phyloP scores from a whole-genome alignment of 2,888 invertebrate genomes.

The Augiades crinisus region DNA sequence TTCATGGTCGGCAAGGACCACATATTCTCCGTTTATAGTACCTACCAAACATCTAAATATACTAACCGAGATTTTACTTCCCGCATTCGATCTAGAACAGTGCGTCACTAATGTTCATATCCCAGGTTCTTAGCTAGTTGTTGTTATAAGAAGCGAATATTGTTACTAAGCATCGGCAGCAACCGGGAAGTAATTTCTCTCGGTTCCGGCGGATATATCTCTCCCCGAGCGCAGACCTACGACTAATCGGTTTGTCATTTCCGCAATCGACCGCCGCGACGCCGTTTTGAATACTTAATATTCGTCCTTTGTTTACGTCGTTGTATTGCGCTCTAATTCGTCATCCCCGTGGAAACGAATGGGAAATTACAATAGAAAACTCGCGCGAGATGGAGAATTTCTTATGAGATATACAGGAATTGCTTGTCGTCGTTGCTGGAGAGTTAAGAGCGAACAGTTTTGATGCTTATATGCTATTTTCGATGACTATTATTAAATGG shows the following conservation, averaged over 20 bases:
- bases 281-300: slow-evolving; percentile 63
- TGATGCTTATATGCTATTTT: too few relatives aligned
- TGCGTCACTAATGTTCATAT: too few relatives aligned
- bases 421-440: too few relatives aligned
- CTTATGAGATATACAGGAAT: neutral
- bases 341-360: slow-evolving; percentile 17
- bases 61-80: too few relatives aligned
- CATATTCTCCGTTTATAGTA: too few relatives aligned
- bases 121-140: too few relatives aligned
- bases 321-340: slow-evolving; percentile 27
- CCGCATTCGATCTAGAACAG: too few relatives aligned
- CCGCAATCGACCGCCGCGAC: slow-evolving; percentile 66
- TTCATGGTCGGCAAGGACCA: too few relatives aligned
- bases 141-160: slow-evolving; percentile 44
- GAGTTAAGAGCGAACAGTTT: too few relatives aligned
- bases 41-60: too few relatives aligned
- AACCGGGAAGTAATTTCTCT: slow-evolving; percentile 67
- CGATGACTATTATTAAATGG: too few relatives aligned
- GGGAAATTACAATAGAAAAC: slow-evolving; percentile 8
- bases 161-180: slow-evolving; percentile 50
- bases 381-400: neutral
- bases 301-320: slow-evolving; percentile 50
- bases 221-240: slow-evolving; percentile 58
- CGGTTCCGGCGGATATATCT: slow-evolving; percentile 73
- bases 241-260: slow-evolving; percentile 77